Percentiles rank a stretch among this genome's conserved stretches.
phyloP scores from a whole-genome alignment of 1,140 invertebrate species.

The Drosophila pandora region DNA sequence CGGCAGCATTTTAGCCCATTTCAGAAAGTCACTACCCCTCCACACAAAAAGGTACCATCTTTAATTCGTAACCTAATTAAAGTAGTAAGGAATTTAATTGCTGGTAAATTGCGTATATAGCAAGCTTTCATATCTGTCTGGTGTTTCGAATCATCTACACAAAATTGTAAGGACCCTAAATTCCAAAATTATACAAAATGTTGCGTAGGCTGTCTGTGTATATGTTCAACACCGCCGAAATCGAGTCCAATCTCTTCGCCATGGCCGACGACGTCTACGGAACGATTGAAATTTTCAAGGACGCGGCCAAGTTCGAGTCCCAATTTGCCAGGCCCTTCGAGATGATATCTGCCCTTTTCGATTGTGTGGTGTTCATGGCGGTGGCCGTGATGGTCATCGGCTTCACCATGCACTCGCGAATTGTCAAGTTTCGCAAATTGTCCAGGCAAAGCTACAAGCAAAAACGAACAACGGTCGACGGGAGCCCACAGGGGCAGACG shows the following conservation, averaged over 20 bases:
- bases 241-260: slow-evolving; percentile 35
- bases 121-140: not conserved
- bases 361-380: slow-evolving; percentile 29
- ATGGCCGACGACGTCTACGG: slow-evolving; percentile 56
- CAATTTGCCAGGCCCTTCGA: slow-evolving; percentile 16
- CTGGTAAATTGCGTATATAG: not conserved
- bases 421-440: not conserved
- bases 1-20: slow-evolving; percentile 45
- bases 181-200: slow-evolving; percentile 24
- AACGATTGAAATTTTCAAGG: slow-evolving; percentile 18
- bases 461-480: not conserved
- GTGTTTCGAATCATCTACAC: not conserved
- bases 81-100: not conserved
- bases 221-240: slow-evolving; percentile 17
- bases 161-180: slow-evolving; percentile 3
- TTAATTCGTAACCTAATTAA: slow-evolving; percentile 16
- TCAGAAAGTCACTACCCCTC: slow-evolving; percentile 16
- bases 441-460: not conserved
- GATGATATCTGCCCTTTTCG: slow-evolving; percentile 7
- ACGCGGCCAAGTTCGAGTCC: slow-evolving; percentile 23
- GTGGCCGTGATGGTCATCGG: slow-evolving; percentile 12
- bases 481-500: not conserved
- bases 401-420: slow-evolving; percentile 12
- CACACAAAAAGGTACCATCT: not conserved
- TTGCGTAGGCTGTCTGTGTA: not conserved